A percentile compares a stretch with the other conserved stretches of the same genome.
Evolutionary conservation across 2,113 vertebrate species (phyloP).

Genomic region (Neolamprologus ventralis): DNA sequence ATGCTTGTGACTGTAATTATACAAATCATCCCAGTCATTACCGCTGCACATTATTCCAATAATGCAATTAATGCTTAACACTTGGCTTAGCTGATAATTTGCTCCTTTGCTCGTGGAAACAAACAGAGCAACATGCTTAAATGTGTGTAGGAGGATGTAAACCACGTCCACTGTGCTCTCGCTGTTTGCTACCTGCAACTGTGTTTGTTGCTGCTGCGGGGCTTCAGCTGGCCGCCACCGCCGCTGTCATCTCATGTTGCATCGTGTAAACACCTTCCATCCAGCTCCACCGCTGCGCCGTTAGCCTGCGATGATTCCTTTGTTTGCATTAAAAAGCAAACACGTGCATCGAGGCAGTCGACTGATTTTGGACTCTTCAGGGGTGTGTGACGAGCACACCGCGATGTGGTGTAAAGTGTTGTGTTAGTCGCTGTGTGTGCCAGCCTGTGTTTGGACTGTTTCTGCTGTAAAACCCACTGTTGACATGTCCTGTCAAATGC

Average conservation of each 20-base stretch:
- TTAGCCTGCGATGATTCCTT: background rate
- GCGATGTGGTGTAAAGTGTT: background rate
- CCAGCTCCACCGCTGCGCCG: background rate
- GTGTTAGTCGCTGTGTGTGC: background rate
- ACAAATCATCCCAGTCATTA: conserved; percentile 45
- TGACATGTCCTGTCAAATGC: background rate
- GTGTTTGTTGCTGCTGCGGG: background rate
- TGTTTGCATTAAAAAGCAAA: background rate
- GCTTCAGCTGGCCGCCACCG: background rate
- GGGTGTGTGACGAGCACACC: background rate
- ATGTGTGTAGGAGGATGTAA: background rate
- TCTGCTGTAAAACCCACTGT: background rate
- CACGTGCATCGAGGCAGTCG: background rate
- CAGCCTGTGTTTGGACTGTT: background rate
- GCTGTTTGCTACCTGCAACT: background rate
- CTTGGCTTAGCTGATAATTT: conserved; percentile 53
- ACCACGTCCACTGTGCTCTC: background rate
- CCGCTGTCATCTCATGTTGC: background rate
- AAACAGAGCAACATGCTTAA: background rate
- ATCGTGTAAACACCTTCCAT: background rate
- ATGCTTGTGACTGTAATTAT: conserved; percentile 38
- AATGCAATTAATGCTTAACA: conserved; percentile 47
- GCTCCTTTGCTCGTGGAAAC: conserved; percentile 20
- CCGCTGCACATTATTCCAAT: conserved; percentile 46
- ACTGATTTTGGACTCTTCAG: background rate